Evolutionary conservation across 2,797 vertebrate species (phyloP).

Genomic region (Sebastes oblongus): DNA sequence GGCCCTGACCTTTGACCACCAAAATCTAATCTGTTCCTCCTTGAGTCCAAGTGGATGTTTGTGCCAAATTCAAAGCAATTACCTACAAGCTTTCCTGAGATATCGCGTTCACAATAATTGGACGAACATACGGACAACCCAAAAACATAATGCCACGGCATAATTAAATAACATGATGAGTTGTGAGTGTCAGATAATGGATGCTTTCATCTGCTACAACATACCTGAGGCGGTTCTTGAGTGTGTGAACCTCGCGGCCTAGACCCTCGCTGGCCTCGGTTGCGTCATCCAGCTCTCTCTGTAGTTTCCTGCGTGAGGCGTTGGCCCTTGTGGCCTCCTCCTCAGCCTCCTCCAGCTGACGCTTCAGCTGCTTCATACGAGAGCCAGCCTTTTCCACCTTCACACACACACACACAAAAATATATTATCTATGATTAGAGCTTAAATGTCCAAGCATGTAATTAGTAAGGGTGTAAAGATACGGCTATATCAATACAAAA

Average conservation of each 20-base stretch:
- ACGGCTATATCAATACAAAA: no score
- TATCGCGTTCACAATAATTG: no score
- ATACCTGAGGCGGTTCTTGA: constrained; percentile 97
- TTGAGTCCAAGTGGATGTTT: not conserved
- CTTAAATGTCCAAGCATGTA: not conserved
- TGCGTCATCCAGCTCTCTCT: constrained; percentile 95
- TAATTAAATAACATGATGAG: not conserved
- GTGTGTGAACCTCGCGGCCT: constrained; percentile 94
- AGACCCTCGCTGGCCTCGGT: constrained; percentile 94
- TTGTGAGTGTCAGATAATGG: not conserved
- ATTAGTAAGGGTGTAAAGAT: not conserved
- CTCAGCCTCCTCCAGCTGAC: constrained; percentile 96
- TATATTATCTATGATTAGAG: not conserved
- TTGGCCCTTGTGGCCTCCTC: constrained; percentile 95
- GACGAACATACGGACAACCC: no score
- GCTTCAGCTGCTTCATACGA: constrained; percentile 97
- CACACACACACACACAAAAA: not conserved
- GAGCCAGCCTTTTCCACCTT: constrained; percentile 95
- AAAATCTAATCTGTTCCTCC: not conserved
- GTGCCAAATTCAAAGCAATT: not conserved
- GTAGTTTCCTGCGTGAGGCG: constrained; percentile 94
- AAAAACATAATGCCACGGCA: no score
- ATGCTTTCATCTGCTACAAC: accelerated
- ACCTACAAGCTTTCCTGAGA: no score
- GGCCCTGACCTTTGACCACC: not conserved